Percentiles rank a stretch among this genome's conserved stretches.
Conservation (phyloP, 2,113 vertebrate genomes). For the Chelonoidis abingdonii region DNA sequence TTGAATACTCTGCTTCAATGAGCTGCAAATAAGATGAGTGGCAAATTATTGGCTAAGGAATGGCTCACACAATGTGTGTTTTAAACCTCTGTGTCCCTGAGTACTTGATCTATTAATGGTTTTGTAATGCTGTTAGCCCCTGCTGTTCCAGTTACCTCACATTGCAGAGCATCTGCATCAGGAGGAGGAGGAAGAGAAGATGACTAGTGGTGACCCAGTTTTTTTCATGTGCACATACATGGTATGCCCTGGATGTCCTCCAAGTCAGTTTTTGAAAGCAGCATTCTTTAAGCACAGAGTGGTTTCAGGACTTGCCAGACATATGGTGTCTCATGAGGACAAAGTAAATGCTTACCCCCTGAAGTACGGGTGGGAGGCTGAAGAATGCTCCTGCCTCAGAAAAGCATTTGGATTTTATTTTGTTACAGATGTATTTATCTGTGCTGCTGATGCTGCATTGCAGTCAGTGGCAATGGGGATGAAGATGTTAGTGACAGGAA, state of each 20-base stretch:
- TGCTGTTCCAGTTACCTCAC: constrained; percentile 11
- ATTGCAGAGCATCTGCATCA: neutral
- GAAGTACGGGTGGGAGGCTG: neutral
- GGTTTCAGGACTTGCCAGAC: neutral
- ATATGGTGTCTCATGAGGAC: neutral
- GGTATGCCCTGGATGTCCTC: neutral
- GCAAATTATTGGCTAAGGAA: constrained; percentile 49
- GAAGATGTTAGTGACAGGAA: too few relatives aligned
- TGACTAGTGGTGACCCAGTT: constrained; percentile 31
- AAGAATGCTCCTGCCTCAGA: neutral
- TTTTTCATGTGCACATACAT: fast-evolving
- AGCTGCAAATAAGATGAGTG: constrained; percentile 58
- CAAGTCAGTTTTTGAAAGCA: neutral
- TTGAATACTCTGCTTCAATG: constrained; percentile 35
- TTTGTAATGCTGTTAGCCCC: constrained; percentile 9
- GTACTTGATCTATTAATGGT: constrained; percentile 52
- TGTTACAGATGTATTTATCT: neutral
- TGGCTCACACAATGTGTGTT: neutral
- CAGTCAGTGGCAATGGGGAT: neutral
- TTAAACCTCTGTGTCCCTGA: constrained; percentile 25
- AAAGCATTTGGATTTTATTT: neutral
- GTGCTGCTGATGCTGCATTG: neutral
- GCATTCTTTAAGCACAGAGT: neutral
- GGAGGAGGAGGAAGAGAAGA: neutral
- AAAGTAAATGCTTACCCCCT: neutral